Base-by-base conservation (phyloP, 2,888 invertebrate genomes). In the Hartigia nigra region DNA sequence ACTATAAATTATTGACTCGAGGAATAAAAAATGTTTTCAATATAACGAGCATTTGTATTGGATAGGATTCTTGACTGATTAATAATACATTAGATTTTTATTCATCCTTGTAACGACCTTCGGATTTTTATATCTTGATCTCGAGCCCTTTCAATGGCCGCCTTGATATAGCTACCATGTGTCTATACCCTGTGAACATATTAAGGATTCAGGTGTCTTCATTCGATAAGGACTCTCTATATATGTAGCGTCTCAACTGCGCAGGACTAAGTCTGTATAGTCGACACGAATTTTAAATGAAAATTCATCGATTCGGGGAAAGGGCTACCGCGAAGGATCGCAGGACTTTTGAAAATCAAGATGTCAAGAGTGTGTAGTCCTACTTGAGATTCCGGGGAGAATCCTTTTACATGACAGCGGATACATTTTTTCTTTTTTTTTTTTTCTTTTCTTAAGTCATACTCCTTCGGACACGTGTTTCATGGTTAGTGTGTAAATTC, bases 271-370 rank as follows among this genome's bases (percentile, higher is more conserved):
- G 86, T 85, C 81, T 80, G 74, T 75, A 78, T 81, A 31, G 72
- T 34, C 83, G 85, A 80, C 81, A 82, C 81, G 85, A 86, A 88
- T 88, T 86, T 83, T 80, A 87, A 88, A 85, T 86, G 83, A 82
- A 79, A 86, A 85, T 87, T 84, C 81, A 84, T 80, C 77, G 83
- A 79, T 88, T 87, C 87, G 84, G 76, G 81, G 87, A 87, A 88
- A 85, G 83, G 82, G 83, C 81, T 81, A 31, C 31, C 31, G 72
- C 12, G 72, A 32, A 72, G 72, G 32, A 32, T 32, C 72, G 72
- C 31, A 82, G 81, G 85, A 82, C 85, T 86, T 84, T 85, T 84
- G 80, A 86, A 87, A 87, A 87, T 85, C 85, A 84, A 85, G 83
- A 72, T 72, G 72, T 72, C 72, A 72, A 32, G 14, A 72, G 72